Base-by-base conservation (phyloP, 2,888 invertebrate genomes). In the Parthenolecanium corni region DNA sequence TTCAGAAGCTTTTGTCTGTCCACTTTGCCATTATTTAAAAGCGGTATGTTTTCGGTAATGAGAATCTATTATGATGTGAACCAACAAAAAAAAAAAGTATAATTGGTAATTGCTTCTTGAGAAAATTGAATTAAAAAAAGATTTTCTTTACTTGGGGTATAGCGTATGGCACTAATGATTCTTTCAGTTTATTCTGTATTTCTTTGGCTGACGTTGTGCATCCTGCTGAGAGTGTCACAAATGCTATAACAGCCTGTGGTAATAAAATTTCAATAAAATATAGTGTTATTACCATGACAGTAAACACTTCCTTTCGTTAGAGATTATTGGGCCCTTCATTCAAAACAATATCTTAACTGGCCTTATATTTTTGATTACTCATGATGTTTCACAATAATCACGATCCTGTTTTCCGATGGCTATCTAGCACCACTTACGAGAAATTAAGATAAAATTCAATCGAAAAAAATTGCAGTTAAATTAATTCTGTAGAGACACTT, bases 11-110 rank as follows among this genome's bases (percentile, higher is more conserved):
- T 76, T 71, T 91, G 89, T 38, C 91, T 77, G 73, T 92, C 91
- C 6, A 85, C 84, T 76, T 92, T 92, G 0, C 91, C 92, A 71
- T 91, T 92, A 0, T 89, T 86, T 31, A 90, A 76, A 24, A 88
- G 74, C 0, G 91, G 91, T 61, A 92, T 79, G n/a, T 73, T 79
- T 20, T 88, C 84, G 12, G 89, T 74, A 1, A 85, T 75, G 20
- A 87, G 79, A 0, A 86, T 80, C 78, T 82, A 73, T n/a, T 12
- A 73, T 44, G 2, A 42, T 62, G 44, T 5, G 5, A 38, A 64
- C n/a, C n/a, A n/a, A n/a, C n/a, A n/a, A n/a, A n/a, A n/a, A n/a
- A n/a, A n/a, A n/a, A n/a, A n/a, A n/a, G n/a, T n/a, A n/a, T n/a
- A n/a, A n/a, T n/a, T n/a, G n/a, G n/a, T n/a, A n/a, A n/a, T n/a